Conservation (phyloP, 1,140 invertebrate species). For the Stegodyphus dumicola region DNA sequence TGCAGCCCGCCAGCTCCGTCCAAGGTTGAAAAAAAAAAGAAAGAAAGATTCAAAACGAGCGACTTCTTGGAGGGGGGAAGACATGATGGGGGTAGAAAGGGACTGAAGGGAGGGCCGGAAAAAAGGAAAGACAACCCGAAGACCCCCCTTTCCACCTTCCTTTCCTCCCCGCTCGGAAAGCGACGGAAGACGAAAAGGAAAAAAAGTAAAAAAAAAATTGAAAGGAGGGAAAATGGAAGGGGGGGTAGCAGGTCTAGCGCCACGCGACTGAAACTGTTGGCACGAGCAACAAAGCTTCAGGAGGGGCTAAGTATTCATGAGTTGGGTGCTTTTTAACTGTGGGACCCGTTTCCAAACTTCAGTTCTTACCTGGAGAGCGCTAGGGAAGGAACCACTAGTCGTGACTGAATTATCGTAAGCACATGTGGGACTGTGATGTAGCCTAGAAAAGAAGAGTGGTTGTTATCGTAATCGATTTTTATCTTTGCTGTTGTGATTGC, state of each 20-base stretch:
- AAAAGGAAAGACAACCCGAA: background rate
- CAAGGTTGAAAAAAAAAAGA: slow-evolving; percentile 35
- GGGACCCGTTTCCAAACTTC: slow-evolving; percentile 10
- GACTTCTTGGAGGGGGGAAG: background rate
- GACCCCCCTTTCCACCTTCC: background rate
- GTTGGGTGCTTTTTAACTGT: slow-evolving; percentile 51
- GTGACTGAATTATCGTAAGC: background rate
- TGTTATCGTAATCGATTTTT: background rate
- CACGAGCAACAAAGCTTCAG: slow-evolving; percentile 43
- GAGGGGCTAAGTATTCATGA: slow-evolving; percentile 50
- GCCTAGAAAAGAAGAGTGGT: too few relatives aligned
- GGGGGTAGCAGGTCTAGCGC: background rate
- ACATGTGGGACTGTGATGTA: background rate
- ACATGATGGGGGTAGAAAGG: background rate
- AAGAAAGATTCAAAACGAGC: slow-evolving; percentile 29
- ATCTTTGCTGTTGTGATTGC: background rate
- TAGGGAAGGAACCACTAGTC: background rate
- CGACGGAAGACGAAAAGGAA: slow-evolving; percentile 23
- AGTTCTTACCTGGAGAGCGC: background rate
- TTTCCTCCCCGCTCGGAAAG: background rate
- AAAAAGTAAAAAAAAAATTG: background rate
- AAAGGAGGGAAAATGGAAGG: background rate
- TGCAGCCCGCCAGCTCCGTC: slow-evolving; percentile 6
- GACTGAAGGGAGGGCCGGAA: background rate
- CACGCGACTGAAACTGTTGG: slow-evolving; percentile 7